A percentile compares a stretch with the other conserved stretches of the same genome.
Conservation (phyloP, 2,888 invertebrate genomes). For the Ypsolopha sequella region DNA sequence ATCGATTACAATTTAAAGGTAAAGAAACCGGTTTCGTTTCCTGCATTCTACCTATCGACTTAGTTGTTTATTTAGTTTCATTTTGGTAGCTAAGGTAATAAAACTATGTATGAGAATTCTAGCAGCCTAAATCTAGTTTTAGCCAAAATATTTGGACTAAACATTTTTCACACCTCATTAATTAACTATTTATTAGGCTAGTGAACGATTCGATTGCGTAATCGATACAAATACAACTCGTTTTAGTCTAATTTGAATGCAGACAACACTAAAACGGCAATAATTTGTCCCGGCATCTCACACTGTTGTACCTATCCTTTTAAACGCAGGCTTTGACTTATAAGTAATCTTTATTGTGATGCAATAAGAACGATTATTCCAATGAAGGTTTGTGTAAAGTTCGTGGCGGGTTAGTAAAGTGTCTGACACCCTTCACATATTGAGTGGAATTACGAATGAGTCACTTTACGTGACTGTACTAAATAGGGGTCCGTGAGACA, state of each 20-base stretch:
- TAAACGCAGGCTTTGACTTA: too few relatives aligned
- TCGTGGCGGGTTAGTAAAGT: neutral
- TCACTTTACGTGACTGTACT: conserved; percentile 50
- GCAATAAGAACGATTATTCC: too few relatives aligned
- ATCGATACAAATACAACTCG: too few relatives aligned
- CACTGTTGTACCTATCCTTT: neutral
- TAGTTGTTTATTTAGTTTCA: neutral
- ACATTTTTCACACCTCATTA: neutral
- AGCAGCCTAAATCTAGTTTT: neutral
- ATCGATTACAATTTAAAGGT: neutral
- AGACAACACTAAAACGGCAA: neutral
- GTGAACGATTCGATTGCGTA: neutral
- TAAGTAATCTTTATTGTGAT: too few relatives aligned
- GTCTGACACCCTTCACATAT: conserved; percentile 7
- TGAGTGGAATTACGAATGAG: conserved; percentile 18
- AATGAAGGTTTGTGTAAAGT: too few relatives aligned
- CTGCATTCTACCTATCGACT: neutral
- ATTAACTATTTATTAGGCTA: neutral
- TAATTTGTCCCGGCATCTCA: conserved; percentile 3
- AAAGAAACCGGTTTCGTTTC: neutral
- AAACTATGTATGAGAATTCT: neutral
- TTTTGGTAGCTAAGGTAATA: neutral
- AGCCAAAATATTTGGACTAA: neutral
- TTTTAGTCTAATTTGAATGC: neutral
- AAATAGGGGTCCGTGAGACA: conserved; percentile 32